Percentiles rank a stretch among this genome's conserved stretches.
These are phyloP conservation scores for Hydrotaea diabolus DNA, from an alignment of 2,888 invertebrate genomes.

Conservation along the genomic window DNA sequence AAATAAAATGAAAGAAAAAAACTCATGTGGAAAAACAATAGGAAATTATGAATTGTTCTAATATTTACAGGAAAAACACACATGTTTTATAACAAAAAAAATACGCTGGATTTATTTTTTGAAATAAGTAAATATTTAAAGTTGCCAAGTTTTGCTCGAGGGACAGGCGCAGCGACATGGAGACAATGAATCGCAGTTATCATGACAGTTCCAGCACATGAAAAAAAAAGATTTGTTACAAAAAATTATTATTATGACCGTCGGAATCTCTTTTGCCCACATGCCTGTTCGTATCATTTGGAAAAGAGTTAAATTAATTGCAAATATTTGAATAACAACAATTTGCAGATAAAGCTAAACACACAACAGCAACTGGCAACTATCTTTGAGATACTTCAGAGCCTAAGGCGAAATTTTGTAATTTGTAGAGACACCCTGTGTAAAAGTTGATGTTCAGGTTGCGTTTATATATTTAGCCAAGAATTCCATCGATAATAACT, in stretches of 20 bases:
- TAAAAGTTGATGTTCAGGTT: too few relatives aligned
- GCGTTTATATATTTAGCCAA: too few relatives aligned
- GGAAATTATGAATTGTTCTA: slow-evolving; percentile 30
- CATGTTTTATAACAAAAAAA: slow-evolving; percentile 29
- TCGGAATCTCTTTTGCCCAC: background rate
- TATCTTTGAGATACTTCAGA: too few relatives aligned
- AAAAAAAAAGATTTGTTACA: slow-evolving; percentile 18
- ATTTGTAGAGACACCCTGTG: background rate
- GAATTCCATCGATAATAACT: too few relatives aligned
- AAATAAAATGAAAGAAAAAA: background rate
- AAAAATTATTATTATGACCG: slow-evolving; percentile 3
- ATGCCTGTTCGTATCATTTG: background rate
- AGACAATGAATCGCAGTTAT: slow-evolving; percentile 18
- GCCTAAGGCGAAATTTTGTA: background rate
- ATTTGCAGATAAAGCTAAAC: background rate
- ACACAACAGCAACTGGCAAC: background rate
- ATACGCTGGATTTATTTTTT: too few relatives aligned
- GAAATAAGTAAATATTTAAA: slow-evolving; percentile 31
- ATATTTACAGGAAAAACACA: slow-evolving; percentile 1
- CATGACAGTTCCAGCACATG: background rate
- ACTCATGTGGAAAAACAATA: background rate
- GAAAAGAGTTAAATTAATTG: background rate
- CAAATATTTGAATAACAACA: slow-evolving; percentile 23
- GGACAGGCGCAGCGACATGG: background rate
- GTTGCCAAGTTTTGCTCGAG: background rate